phyloP scores from a whole-genome alignment of 2,888 invertebrate species.

The Brachynemurus nebulosus region DNA sequence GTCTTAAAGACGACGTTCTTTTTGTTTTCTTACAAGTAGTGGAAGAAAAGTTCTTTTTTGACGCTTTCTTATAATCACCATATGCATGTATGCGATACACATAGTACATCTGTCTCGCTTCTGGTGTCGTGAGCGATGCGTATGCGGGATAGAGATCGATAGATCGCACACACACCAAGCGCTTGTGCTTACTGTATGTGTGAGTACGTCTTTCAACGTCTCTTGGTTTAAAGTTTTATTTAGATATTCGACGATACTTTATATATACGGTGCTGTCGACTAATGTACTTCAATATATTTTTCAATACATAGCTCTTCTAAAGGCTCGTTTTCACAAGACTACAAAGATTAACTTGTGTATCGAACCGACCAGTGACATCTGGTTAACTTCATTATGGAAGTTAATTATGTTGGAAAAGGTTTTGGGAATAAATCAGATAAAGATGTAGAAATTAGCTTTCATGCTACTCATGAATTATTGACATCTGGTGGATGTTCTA shows the following conservation, averaged over 20 bases:
- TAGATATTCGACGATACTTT: neutral
- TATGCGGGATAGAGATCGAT: neutral
- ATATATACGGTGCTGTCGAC: neutral
- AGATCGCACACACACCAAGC: no score
- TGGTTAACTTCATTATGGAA: no score
- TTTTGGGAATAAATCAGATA: no score
- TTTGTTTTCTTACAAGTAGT: neutral
- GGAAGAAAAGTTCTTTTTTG: conserved; percentile 2
- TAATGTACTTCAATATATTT: neutral
- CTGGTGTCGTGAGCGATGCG: neutral
- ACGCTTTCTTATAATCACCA: neutral
- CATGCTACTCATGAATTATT: no score
- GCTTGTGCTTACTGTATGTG: neutral
- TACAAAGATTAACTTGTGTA: no score
- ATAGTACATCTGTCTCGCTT: neutral
- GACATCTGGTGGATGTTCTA: no score
- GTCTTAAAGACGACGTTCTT: conserved; percentile 5
- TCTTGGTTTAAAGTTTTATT: conserved; percentile 1
- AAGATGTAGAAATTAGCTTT: no score
- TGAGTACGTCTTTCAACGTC: no score
- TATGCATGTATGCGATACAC: neutral
- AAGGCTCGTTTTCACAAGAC: no score
- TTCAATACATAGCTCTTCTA: no score
- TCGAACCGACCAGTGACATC: no score
- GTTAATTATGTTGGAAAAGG: no score